Conservation (phyloP, 2,888 invertebrate species). For the Agrenia bidenticulata region DNA sequence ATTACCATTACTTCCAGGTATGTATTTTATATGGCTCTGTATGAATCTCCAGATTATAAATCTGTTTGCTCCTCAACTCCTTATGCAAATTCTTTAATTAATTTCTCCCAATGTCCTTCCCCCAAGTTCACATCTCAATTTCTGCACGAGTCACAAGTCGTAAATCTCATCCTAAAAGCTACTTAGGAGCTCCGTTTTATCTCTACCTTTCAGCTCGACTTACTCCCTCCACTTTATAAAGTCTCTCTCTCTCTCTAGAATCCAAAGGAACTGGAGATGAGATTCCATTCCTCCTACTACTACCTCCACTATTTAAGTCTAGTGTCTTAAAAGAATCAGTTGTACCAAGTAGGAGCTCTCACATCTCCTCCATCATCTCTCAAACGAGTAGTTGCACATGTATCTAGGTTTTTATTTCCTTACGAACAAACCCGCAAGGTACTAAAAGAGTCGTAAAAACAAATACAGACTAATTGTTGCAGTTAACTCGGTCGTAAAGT, state of each 20-base stretch:
- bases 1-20: conserved; percentile 50
- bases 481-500: conserved; percentile 44
- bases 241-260: not conserved
- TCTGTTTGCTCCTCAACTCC: conserved; percentile 16
- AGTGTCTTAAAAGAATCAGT: too few species aligned
- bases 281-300: too few species aligned
- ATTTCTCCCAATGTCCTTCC: conserved; percentile 24
- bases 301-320: too few species aligned
- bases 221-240: not conserved
- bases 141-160: conserved; percentile 20
- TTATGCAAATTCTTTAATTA: conserved; percentile 48
- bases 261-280: too few species aligned
- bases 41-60: conserved; percentile 1
- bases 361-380: too few species aligned
- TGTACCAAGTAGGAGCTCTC: too few species aligned
- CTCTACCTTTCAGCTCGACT: conserved; percentile 21
- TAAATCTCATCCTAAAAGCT: conserved; percentile 22
- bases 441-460: conserved; percentile 45
- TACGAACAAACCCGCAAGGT: conserved; percentile 1
- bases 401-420: too few species aligned
- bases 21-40: not conserved
- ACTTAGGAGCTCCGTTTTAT: conserved; percentile 9
- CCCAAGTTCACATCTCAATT: conserved; percentile 17
- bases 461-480: conserved; percentile 46
- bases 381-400: too few species aligned